Evolutionary conservation across 2,888 invertebrate species (phyloP), one percentile per base, ranked within the genome.

Genomic region (Monopis laevigella): DNA sequence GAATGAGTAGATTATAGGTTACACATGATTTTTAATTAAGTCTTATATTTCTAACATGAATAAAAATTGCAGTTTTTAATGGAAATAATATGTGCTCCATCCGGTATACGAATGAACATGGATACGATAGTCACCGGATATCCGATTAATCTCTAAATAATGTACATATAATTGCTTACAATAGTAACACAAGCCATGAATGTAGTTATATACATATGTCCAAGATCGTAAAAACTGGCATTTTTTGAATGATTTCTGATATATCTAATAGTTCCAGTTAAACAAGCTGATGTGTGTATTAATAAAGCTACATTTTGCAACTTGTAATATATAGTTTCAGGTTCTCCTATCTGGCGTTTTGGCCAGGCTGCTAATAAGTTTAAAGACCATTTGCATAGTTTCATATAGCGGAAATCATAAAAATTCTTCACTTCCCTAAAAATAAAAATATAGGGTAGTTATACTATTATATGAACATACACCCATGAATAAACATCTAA

Each of bases 161-260:
- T n/a, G n/a, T n/a, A n/a, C n/a, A n/a, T n/a, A n/a, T n/a, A n/a
- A 30, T 14, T 32, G n/a, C 32, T 10, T 32, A 32, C 32, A n/a
- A 32, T 32, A 32, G 32, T 17, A 32, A 32, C 32, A n/a, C 14
- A 16, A 17, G 14, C 17, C 32, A 32, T 32, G 17, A 32, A 32
- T 32, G 17, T 32, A 7, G 32, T 32, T 10, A 32, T 32, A 32
- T 32, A 32, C 32, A 32, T 32, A 17, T 32, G 32, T 14, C 32
- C 32, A 8, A 32, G 14, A 10, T 32, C 10, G 14, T 32, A 32
- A n/a, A 32, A 32, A n/a, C 16, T 13, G 14, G 32, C 14, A 2
- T 14, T 16, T 32, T 10, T 17, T n/a, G 32, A 14, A 17, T 16
- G 17, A 4, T 32, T 13, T 17, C n/a, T 17, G 14, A 32, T 17